A percentile compares a stretch with the other conserved stretches of the same genome.
phyloP scores from a whole-genome alignment of 1,140 invertebrate species.

The Drosophila rhopaloa region DNA sequence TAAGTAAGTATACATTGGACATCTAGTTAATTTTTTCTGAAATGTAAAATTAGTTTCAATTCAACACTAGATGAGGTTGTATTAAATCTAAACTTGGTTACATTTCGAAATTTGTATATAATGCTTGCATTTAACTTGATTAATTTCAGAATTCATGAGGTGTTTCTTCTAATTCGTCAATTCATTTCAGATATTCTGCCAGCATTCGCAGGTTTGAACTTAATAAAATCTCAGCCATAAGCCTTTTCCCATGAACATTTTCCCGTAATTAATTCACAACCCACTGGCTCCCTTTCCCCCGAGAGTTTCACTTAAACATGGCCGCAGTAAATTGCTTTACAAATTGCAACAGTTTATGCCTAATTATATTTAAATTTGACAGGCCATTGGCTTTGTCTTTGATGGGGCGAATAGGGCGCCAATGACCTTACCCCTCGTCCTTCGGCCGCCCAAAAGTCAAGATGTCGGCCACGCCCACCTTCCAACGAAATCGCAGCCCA shows the following conservation, averaged over 20 bases:
- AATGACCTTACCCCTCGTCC: slow-evolving; percentile 19
- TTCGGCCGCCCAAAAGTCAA: slow-evolving; percentile 12
- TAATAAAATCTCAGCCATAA: slow-evolving; percentile 3
- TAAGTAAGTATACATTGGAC: slow-evolving; percentile 24
- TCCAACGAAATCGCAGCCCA: slow-evolving; percentile 1
- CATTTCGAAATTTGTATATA: neutral
- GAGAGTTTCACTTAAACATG: neutral
- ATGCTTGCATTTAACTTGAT: neutral
- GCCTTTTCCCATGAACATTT: neutral
- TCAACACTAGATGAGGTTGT: neutral
- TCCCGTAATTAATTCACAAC: slow-evolving; percentile 21
- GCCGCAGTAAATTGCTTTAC: slow-evolving; percentile 23
- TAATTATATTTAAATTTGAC: slow-evolving; percentile 50
- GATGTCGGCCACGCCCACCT: slow-evolving; percentile 2
- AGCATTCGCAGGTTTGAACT: neutral
- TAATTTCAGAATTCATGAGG: neutral
- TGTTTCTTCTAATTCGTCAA: neutral
- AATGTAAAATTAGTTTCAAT: slow-evolving; percentile 7
- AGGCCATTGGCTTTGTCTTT: slow-evolving; percentile 25
- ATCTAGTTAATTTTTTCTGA: neutral
- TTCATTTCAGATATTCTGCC: neutral
- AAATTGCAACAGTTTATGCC: slow-evolving; percentile 47
- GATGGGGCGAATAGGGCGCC: neutral
- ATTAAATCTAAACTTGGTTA: neutral
- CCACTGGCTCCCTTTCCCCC: neutral